phyloP scores from a whole-genome alignment of 2,113 vertebrate genomes.

The Hipposideros armiger region DNA sequence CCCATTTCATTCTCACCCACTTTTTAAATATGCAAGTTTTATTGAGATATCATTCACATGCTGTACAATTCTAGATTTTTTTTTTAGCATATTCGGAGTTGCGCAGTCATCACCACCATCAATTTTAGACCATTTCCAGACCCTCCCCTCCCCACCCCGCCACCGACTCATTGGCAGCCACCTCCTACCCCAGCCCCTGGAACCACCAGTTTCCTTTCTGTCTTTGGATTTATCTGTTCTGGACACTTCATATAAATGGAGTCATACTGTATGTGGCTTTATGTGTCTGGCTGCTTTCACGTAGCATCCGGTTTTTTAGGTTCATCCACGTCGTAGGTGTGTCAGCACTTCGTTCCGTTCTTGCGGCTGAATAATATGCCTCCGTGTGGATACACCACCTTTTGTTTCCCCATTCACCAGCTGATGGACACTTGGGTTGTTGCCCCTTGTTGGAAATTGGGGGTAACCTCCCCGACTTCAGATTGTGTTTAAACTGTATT shows the following conservation, averaged over 20 bases:
- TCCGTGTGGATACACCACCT: fast-evolving
- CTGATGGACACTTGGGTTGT: fast-evolving
- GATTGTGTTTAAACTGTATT: no score
- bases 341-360: fast-evolving
- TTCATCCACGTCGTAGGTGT: fast-evolving
- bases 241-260: fast-evolving
- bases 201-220: background rate
- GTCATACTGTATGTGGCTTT: fast-evolving
- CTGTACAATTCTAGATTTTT: fast-evolving
- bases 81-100: background rate
- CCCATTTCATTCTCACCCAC: background rate
- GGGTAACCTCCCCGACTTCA: background rate
- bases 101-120: fast-evolving
- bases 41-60: background rate
- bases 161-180: fast-evolving
- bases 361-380: fast-evolving
- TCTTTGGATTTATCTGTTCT: fast-evolving
- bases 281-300: background rate
- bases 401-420: fast-evolving
- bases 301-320: fast-evolving
- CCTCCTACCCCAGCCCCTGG: background rate
- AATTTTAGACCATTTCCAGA: background rate
- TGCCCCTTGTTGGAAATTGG: fast-evolving
- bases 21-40: background rate
- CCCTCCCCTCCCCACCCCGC: fast-evolving